Percentiles rank a stretch among this genome's conserved stretches.
phyloP scores from a whole-genome alignment of 92 coral and sea anemone genomes.

The Porites lobata region DNA sequence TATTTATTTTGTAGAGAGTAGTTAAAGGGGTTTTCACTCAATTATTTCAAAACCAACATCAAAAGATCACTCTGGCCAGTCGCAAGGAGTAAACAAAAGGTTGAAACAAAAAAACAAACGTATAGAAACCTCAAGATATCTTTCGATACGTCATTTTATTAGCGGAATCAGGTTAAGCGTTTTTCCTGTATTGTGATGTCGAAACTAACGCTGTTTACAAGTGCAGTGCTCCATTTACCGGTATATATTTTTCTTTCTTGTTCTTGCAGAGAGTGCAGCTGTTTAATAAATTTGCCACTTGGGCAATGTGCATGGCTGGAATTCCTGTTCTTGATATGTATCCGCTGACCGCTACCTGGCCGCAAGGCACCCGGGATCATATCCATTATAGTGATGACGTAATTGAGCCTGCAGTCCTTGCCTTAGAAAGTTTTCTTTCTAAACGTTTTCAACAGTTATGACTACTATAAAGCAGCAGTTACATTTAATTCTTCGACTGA shows the following conservation, averaged over 20 bases:
- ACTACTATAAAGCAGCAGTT: no score
- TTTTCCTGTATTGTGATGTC: no score
- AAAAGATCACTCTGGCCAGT: no score
- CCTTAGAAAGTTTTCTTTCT: conserved; percentile 40
- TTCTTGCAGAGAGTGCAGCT: conserved; percentile 62
- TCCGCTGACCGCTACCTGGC: conserved; percentile 75
- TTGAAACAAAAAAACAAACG: no score
- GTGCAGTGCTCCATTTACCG: not conserved
- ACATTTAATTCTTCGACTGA: no score
- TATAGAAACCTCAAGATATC: no score
- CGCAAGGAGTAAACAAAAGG: no score
- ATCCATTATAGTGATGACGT: conserved; percentile 66
- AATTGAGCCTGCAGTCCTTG: conserved; percentile 57
- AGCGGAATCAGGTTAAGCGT: no score
- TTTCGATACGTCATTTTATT: no score
- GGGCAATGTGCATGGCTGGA: conserved; percentile 69
- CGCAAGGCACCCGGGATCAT: conserved; percentile 63
- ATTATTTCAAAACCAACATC: no score
- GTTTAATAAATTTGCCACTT: conserved; percentile 58
- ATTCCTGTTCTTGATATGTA: conserved; percentile 65
- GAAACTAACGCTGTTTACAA: not conserved
- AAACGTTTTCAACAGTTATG: not conserved
- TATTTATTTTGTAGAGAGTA: no score
- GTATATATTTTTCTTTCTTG: not conserved
- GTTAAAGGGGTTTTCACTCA: no score